Base-by-base conservation (phyloP, 2,113 vertebrate genomes). In the Melanotaenia duboulayi region DNA sequence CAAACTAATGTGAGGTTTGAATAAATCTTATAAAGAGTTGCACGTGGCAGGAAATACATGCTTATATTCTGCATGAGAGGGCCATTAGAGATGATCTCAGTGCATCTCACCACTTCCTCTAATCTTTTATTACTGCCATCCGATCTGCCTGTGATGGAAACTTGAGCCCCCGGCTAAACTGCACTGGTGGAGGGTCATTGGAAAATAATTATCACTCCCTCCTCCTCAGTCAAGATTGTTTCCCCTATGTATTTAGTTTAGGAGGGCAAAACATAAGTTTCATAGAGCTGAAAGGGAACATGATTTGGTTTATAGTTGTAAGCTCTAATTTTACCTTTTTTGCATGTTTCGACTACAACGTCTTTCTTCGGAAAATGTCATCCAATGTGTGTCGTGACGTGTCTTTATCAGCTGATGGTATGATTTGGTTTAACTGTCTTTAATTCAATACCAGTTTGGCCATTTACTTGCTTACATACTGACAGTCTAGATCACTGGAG, bases 131-230 rank as follows among this genome's bases (percentile, higher is more conserved):
- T 82, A 59, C 72, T 1, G 83, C 64, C 75, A 87, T 80, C 42
- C 65, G 74, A 89, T 86, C 81, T n/a, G 64, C 23, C 68, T 71
- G 48, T 51, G 71, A 78, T 74, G 81, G 86, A 78, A 83, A 75
- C 60, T 37, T 0, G 1, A 83, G 64, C 59, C 35, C 32, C 11
- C 4, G 12, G 5, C 68, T 65, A 23, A 82, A 59, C 59, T 49
- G 70, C 5, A 48, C 13, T 23, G 32, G 17, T 64, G 54, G n/a
- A 61, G 68, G 52, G 68, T 74, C 44, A 65, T 17, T 67, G 67
- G n/a, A 65, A 80, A 70, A 68, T 46, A 72, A 68, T 50, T 14
- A 75, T 64, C 19, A 11, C 32, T 60, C 59, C 13, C 35, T 35
- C 19, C 70, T 71, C n/a, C 65, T 77, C 4, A 24, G 56, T 71